A percentile compares a stretch with the other conserved stretches of the same genome.
Conservation (phyloP, 2,888 invertebrate species). For the Corbicula japonica region DNA sequence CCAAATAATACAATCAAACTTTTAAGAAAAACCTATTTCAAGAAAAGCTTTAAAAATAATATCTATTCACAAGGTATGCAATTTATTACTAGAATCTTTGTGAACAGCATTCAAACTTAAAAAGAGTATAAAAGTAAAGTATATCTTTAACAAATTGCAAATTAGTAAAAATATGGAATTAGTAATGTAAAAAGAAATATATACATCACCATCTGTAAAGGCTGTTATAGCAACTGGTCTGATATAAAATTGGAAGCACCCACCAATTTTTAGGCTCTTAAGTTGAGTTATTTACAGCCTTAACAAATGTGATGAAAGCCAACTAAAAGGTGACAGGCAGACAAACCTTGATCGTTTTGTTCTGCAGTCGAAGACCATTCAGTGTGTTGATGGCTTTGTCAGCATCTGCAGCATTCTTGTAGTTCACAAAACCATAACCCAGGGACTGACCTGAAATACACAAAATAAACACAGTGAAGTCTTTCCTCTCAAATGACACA, state of each 20-base stretch:
- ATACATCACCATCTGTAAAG: conserved; percentile 22
- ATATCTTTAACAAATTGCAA: conserved; percentile 57
- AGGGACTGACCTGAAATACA: conserved; percentile 94
- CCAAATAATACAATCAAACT: conserved; percentile 55
- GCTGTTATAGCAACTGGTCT: conserved; percentile 10
- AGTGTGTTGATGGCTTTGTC: conserved; percentile 99
- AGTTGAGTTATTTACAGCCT: too few relatives aligned
- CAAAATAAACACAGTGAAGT: not conserved
- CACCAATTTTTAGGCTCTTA: not conserved
- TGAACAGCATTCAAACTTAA: conserved; percentile 59
- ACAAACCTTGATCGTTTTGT: conserved; percentile 97
- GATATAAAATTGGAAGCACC: not conserved
- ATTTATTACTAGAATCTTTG: conserved; percentile 38
- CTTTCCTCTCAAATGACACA: too few relatives aligned
- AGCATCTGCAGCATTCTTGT: conserved; percentile 98
- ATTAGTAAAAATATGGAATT: conserved; percentile 67
- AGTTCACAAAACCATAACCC: conserved; percentile 99
- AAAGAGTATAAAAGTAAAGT: conserved; percentile 44
- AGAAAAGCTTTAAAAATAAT: conserved; percentile 53
- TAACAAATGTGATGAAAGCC: conserved; percentile 27
- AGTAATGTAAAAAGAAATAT: conserved; percentile 59
- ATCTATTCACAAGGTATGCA: conserved; percentile 46
- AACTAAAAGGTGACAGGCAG: conserved; percentile 42
- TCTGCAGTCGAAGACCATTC: conserved; percentile 98
- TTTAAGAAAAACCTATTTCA: conserved; percentile 40